Percentiles rank a stretch among this genome's conserved stretches.
Conservation (phyloP, 2,113 vertebrate genomes). For the Brachirus orientalis region DNA sequence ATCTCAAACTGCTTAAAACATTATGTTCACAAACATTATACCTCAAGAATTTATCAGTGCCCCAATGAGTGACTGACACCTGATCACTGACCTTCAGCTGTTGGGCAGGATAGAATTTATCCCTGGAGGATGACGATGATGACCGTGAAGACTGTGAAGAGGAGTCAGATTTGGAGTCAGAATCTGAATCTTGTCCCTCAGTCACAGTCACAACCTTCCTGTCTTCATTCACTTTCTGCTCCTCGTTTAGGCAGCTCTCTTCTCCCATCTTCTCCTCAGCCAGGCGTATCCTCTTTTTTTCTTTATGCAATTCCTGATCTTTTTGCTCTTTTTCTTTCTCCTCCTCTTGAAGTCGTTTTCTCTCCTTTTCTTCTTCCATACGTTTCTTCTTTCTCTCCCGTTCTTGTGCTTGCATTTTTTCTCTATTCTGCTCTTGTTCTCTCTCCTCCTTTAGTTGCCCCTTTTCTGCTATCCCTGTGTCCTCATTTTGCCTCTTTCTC, state of each 20-base stretch:
- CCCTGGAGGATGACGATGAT: constrained; percentile 53
- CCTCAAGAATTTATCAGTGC: neutral
- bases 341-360: neutral
- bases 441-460: constrained; percentile 30
- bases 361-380: constrained; percentile 7
- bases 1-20: too few relatives aligned
- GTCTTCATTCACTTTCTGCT: constrained; percentile 15
- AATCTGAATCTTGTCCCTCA: constrained; percentile 66
- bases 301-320: neutral
- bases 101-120: constrained; percentile 53
- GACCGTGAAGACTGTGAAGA: constrained; percentile 72
- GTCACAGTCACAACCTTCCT: constrained; percentile 27
- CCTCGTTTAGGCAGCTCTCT: constrained; percentile 24
- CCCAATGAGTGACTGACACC: neutral
- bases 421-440: constrained; percentile 32
- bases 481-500: constrained; percentile 39
- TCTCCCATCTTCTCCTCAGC: constrained; percentile 6
- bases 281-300: neutral
- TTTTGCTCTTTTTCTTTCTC: constrained; percentile 11
- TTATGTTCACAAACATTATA: neutral
- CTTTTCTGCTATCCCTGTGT: constrained; percentile 35
- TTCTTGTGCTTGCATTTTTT: constrained; percentile 22
- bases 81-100: constrained; percentile 76
- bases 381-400: constrained; percentile 24
- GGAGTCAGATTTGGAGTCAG: constrained; percentile 77